Conservation (phyloP, 1,140 invertebrate species). For the Rhagoletis zephyria region DNA sequence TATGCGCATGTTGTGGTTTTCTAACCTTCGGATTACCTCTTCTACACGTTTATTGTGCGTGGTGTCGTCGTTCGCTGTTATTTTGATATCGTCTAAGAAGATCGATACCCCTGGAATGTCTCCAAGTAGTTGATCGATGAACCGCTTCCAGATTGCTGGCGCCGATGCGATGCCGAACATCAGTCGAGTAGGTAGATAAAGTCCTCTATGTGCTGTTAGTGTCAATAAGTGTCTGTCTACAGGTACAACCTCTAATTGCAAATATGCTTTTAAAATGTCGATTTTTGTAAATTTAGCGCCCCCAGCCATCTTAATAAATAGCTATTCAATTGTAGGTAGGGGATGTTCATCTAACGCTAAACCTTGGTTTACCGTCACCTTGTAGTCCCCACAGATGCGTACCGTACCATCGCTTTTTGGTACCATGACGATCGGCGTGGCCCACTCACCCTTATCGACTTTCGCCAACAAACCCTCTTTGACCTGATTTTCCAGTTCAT, state of each 20-base stretch:
- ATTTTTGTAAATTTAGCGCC: slow-evolving; percentile 59
- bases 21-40: no score
- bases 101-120: slow-evolving; percentile 59
- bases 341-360: slow-evolving; percentile 9
- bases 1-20: no score
- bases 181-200: slow-evolving; percentile 58
- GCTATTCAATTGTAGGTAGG: neutral
- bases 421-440: slow-evolving; percentile 59
- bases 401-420: no score
- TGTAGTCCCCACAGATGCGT: no score
- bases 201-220: slow-evolving; percentile 59
- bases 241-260: slow-evolving; percentile 59
- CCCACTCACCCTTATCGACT: slow-evolving; percentile 69
- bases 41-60: neutral
- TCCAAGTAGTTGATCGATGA: slow-evolving; percentile 62
- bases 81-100: slow-evolving; percentile 54
- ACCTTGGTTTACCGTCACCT: no score
- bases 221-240: slow-evolving; percentile 58
- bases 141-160: slow-evolving; percentile 63
- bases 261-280: slow-evolving; percentile 60
- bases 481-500: slow-evolving; percentile 70
- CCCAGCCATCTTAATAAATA: neutral
- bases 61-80: slow-evolving; percentile 7
- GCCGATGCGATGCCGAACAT: slow-evolving; percentile 61
- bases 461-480: neutral